Conservation (phyloP, 2,797 vertebrate genomes). For the Tamandua tetradactyla region DNA sequence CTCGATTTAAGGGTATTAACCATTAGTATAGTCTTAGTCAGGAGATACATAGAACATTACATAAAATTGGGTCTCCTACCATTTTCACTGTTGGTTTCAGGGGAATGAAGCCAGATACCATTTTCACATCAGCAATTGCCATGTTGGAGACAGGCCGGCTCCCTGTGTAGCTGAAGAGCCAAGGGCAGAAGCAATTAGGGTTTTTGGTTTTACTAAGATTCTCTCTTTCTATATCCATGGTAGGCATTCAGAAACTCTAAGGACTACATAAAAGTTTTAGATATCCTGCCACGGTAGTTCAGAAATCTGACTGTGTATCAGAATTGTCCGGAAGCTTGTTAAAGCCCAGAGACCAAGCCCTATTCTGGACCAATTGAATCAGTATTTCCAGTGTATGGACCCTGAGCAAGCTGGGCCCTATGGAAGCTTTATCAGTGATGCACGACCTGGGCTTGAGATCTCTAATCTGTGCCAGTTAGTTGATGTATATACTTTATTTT, state of each 20-base stretch:
- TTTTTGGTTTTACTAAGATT: not conserved
- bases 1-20: not conserved
- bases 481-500: not conserved
- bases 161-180: conserved; percentile 80
- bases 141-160: conserved; percentile 83
- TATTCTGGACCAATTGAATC: not conserved
- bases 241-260: not conserved
- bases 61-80: conserved; percentile 66
- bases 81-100: conserved; percentile 76
- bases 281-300: not conserved
- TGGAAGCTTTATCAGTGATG: not conserved
- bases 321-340: not conserved
- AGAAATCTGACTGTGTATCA: not conserved
- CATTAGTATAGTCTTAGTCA: not conserved
- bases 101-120: conserved; percentile 84
- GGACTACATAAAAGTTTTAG: not conserved
- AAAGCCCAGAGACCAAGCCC: not conserved
- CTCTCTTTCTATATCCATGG: not conserved
- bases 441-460: not conserved
- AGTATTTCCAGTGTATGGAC: not conserved
- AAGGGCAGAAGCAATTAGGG: not conserved
- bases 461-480: not conserved
- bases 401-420: not conserved
- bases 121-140: conserved; percentile 84
- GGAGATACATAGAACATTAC: not conserved